A percentile compares a stretch with the other conserved stretches of the same genome.
These are phyloP conservation scores for Troides aeacus DNA, from an alignment of 2,888 invertebrate genomes.

Conservation along the genomic window DNA sequence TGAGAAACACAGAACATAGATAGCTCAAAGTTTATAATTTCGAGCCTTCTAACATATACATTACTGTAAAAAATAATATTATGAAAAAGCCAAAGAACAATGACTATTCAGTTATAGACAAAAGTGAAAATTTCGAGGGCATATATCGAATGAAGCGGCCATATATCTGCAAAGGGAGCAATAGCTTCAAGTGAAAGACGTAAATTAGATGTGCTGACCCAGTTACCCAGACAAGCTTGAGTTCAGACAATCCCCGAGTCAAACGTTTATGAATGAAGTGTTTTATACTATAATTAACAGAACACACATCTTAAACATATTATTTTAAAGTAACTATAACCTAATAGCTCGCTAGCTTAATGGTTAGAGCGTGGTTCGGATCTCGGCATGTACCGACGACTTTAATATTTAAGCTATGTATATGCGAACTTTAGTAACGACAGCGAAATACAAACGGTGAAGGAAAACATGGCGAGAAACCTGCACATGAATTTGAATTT, in stretches of 20 bases:
- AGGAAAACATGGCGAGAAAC: too few relatives aligned
- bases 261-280: conserved; percentile 4
- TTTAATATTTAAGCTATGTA: too few relatives aligned
- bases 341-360: too few relatives aligned
- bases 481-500: too few relatives aligned
- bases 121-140: conserved; percentile 9
- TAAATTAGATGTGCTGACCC: conserved; percentile 33
- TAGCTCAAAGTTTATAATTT: background rate
- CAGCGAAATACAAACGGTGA: too few relatives aligned
- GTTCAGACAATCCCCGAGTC: conserved; percentile 8
- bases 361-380: too few relatives aligned
- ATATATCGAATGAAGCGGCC: conserved; percentile 20
- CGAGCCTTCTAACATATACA: background rate
- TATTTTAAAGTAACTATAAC: background rate
- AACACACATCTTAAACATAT: background rate
- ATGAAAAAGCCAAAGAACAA: background rate
- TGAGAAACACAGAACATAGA: too few relatives aligned
- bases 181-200: conserved; percentile 31
- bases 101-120: background rate
- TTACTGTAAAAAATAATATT: background rate
- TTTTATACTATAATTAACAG: background rate
- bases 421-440: too few relatives aligned
- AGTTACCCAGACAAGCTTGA: conserved; percentile 10
- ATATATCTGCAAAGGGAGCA: conserved; percentile 32
- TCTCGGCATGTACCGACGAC: too few relatives aligned